A percentile compares a stretch with the other conserved stretches of the same genome.
phyloP scores from a whole-genome alignment of 1,140 invertebrate species.

The Gyrodactylus bullatarudis region DNA sequence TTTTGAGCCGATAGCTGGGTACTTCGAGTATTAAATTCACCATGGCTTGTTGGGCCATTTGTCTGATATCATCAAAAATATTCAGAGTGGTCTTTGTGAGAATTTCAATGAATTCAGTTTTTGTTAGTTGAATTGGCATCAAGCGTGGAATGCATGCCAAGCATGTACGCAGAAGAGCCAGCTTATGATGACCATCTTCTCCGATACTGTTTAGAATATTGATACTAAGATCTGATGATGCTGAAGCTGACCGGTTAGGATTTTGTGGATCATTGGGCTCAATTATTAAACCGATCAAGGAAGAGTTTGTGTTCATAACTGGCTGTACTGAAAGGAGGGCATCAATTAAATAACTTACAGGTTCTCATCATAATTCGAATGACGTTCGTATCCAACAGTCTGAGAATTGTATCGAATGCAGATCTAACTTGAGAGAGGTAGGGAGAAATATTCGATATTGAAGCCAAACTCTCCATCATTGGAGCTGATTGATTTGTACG shows the following conservation, averaged over 20 bases:
- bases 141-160: constrained; percentile 81
- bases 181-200: constrained; percentile 25
- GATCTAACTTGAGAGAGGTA: constrained; percentile 76
- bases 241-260: no score
- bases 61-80: constrained; percentile 28
- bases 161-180: constrained; percentile 84
- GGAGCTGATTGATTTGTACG: not conserved
- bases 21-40: constrained; percentile 80
- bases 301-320: no score
- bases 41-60: constrained; percentile 62
- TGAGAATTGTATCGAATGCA: constrained; percentile 70
- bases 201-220: not conserved
- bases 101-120: constrained; percentile 61
- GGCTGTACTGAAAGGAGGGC: no score
- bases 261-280: no score
- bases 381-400: constrained; percentile 74
- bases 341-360: not conserved
- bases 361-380: constrained; percentile 75
- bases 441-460: not conserved
- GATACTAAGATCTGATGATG: no score
- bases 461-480: not conserved
- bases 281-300: no score
- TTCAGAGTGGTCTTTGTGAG: constrained; percentile 51
- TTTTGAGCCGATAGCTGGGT: constrained; percentile 44
- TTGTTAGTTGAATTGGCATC: constrained; percentile 78